phyloP scores from a whole-genome alignment of 2,888 invertebrate species.

The Parnassius glacialis region DNA sequence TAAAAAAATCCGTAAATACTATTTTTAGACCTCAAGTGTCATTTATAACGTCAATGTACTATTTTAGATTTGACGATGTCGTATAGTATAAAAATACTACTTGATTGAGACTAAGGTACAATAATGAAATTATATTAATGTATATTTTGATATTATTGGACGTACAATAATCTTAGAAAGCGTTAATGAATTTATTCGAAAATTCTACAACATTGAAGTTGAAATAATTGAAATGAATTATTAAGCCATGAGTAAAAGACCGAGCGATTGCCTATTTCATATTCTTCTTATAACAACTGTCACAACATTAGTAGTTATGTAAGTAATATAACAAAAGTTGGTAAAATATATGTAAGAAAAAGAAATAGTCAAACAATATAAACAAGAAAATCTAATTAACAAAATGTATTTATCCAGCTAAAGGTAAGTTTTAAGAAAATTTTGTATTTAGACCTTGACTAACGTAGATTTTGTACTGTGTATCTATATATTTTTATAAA shows the following conservation, averaged over 20 bases:
- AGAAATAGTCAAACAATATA: no score
- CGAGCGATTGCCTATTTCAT: not conserved
- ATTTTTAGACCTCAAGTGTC: no score
- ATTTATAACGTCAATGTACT: no score
- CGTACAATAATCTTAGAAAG: not conserved
- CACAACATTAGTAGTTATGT: conserved; percentile 22
- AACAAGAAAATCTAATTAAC: not conserved
- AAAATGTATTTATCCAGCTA: conserved; percentile 1
- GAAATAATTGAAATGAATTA: conserved; percentile 1
- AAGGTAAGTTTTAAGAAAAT: conserved; percentile 7
- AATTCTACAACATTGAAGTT: not conserved
- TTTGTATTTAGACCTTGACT: conserved; percentile 25
- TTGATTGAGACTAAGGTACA: not conserved
- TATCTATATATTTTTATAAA: conserved; percentile 11
- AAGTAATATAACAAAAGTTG: conserved; percentile 15
- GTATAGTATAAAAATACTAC: no score
- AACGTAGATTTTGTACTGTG: conserved; percentile 44
- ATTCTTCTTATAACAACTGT: conserved; percentile 12
- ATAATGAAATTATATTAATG: not conserved
- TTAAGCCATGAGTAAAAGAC: not conserved
- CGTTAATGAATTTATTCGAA: not conserved
- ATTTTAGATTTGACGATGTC: no score
- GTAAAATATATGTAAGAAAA: not conserved
- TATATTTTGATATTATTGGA: not conserved
- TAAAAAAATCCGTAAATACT: not conserved